Conservation (phyloP, 2,113 vertebrate genomes). For the Passer montanus region DNA sequence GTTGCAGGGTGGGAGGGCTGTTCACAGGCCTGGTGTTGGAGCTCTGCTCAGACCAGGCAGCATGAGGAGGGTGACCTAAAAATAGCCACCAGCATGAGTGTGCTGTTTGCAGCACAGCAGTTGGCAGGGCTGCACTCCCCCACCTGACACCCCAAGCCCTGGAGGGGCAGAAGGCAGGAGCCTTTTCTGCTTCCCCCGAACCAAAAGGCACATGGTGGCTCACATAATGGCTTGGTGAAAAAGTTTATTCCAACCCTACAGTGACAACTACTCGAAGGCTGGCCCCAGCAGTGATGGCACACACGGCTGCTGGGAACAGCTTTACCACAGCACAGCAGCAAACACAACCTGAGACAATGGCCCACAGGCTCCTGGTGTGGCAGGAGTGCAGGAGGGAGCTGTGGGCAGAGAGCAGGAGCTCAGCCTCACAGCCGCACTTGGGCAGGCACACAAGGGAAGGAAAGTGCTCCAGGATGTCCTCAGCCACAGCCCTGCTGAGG, state of each 20-base stretch:
- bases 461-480: background rate
- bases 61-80: background rate
- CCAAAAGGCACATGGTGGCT: background rate
- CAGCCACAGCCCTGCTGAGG: background rate
- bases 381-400: accelerated
- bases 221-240: background rate
- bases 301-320: background rate
- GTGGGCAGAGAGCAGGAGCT: accelerated
- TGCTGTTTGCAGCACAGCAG: background rate
- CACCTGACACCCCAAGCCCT: accelerated
- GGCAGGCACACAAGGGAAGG: background rate
- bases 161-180: accelerated
- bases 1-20: accelerated
- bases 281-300: background rate
- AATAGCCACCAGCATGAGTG: background rate
- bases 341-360: background rate
- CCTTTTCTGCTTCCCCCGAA: background rate
- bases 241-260: slow-evolving; percentile 54
- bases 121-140: background rate
- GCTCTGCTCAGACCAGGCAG: background rate
- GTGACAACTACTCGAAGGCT: background rate
- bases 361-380: background rate
- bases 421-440: accelerated
- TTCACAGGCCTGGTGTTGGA: accelerated
- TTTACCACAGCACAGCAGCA: background rate